Evolutionary conservation across 2,888 invertebrate genomes (phyloP).

Genomic region (Branchellion lobata): DNA sequence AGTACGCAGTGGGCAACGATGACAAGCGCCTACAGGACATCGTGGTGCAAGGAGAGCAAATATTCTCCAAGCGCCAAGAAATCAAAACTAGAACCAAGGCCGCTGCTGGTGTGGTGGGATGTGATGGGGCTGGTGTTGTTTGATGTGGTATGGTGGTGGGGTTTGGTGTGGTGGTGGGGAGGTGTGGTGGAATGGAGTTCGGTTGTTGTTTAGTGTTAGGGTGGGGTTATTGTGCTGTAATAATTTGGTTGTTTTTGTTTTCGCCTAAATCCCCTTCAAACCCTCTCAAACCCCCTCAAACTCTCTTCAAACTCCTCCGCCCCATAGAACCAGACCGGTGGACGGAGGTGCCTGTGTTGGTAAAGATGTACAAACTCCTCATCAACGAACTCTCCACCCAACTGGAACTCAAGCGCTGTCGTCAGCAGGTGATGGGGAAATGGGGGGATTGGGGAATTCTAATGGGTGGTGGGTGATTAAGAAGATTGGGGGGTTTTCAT

Average conservation of each 20-base stretch:
- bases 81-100: slow-evolving; percentile 60
- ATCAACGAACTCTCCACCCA: slow-evolving; percentile 70
- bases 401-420: slow-evolving; percentile 62
- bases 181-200: too few relatives aligned
- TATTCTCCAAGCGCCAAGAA: slow-evolving; percentile 59
- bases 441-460: background rate
- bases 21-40: slow-evolving; percentile 68
- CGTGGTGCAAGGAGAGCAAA: slow-evolving; percentile 67
- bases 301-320: background rate
- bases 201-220: too few relatives aligned
- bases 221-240: too few relatives aligned
- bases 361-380: slow-evolving; percentile 73
- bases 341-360: slow-evolving; percentile 70
- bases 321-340: slow-evolving; percentile 64
- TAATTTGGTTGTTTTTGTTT: background rate
- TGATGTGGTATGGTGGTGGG: too few relatives aligned
- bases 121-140: too few relatives aligned
- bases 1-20: slow-evolving; percentile 70
- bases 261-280: too few relatives aligned
- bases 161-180: too few relatives aligned
- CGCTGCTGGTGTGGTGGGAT: slow-evolving; percentile 51
- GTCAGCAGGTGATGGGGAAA: slow-evolving; percentile 53
- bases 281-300: too few relatives aligned
- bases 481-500: background rate
- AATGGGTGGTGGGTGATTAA: background rate